phyloP scores from a whole-genome alignment of 2,888 invertebrate genomes.

The Anagyrus pseudococci region DNA sequence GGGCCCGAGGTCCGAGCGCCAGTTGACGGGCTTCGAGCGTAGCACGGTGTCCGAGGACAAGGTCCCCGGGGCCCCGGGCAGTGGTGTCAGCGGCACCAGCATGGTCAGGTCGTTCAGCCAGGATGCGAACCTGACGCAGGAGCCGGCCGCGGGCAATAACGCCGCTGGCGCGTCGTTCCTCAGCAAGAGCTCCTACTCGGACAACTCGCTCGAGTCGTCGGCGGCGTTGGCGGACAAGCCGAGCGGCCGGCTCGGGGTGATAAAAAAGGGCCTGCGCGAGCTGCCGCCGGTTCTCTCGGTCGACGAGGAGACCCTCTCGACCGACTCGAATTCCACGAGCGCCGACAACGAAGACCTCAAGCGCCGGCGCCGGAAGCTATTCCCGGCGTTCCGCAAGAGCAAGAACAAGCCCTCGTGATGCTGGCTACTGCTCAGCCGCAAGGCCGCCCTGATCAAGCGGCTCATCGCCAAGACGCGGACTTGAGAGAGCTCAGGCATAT shows the following conservation, averaged over 20 bases:
- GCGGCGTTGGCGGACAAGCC: too few relatives aligned
- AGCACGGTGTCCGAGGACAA: constrained; percentile 20
- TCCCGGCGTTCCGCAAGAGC: constrained; percentile 69
- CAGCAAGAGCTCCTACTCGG: constrained; percentile 65
- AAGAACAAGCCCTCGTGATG: constrained; percentile 61
- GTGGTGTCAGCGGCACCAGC: constrained; percentile 30
- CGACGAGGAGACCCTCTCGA: constrained; percentile 74
- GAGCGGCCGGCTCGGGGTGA: constrained; percentile 27
- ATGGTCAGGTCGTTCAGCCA: constrained; percentile 66
- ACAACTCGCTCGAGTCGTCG: constrained; percentile 60
- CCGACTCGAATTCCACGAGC: constrained; percentile 72
- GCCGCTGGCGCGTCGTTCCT: constrained; percentile 49
- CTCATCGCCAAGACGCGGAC: constrained; percentile 16
- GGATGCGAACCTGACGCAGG: constrained; percentile 60
- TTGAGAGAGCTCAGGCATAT: not conserved
- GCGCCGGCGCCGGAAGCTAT: constrained; percentile 70
- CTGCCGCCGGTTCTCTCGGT: constrained; percentile 54
- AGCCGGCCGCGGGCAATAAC: constrained; percentile 43
- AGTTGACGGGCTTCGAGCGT: constrained; percentile 43
- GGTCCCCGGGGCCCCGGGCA: constrained; percentile 15
- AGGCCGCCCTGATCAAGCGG: constrained; percentile 21
- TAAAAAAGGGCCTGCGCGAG: constrained; percentile 43
- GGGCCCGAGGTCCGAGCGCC: too few relatives aligned
- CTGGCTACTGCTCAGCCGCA: constrained; percentile 31
- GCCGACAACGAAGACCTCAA: constrained; percentile 69